These are phyloP conservation scores for Aurelia aurita DNA, from an alignment of 30 jellyfish, hydroid and myxozoan species.

Conservation along the genomic window DNA sequence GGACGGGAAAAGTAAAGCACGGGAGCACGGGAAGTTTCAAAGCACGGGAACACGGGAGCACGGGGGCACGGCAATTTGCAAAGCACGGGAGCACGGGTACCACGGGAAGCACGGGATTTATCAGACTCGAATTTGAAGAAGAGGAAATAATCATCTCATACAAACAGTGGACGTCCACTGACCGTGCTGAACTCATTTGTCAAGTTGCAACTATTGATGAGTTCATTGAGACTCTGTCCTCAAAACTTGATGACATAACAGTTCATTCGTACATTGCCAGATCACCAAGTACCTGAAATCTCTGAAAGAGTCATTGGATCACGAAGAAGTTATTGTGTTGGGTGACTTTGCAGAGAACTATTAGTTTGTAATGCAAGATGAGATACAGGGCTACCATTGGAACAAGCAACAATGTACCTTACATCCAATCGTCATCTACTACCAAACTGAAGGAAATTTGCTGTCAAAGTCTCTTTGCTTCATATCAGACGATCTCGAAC, in stretches of 20 bases:
- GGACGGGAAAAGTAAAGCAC: too few species aligned
- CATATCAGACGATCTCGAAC: not conserved
- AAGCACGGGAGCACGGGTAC: too few species aligned
- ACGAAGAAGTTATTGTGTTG: not conserved
- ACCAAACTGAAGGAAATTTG: too few species aligned
- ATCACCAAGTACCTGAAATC: not conserved
- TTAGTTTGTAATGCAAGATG: not conserved
- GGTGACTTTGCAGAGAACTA: not conserved
- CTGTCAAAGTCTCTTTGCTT: constrained; percentile 39
- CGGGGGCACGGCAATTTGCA: too few species aligned
- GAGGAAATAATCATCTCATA: not conserved
- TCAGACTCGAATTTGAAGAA: too few species aligned
- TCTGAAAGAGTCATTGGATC: not conserved
- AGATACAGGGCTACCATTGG: too few species aligned
- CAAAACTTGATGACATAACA: constrained; percentile 30
- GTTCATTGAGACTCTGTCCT: constrained; percentile 7
- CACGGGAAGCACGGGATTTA: too few species aligned
- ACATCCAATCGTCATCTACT: too few species aligned
- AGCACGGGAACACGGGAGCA: too few species aligned
- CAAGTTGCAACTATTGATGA: not conserved
- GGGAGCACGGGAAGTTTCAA: too few species aligned
- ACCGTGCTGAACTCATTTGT: not conserved
- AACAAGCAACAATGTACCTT: too few species aligned
- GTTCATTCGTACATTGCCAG: not conserved
- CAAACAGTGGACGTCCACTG: not conserved